Conservation (phyloP, 2,888 invertebrate species). For the Neria commutata region DNA sequence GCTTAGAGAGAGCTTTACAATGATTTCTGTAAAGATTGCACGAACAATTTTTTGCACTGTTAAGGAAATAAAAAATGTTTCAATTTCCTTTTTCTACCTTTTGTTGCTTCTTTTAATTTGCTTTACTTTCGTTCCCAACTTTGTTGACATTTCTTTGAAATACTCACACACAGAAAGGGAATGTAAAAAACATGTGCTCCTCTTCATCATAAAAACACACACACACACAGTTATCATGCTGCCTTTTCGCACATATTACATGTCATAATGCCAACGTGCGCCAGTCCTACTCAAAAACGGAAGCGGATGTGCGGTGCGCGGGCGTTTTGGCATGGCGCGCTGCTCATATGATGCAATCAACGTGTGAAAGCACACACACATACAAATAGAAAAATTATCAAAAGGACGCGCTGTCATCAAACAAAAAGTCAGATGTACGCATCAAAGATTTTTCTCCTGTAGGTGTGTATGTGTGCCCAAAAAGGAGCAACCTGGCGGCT, state of each 20-base stretch:
- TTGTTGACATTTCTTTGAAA: conserved; percentile 31
- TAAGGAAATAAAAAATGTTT: conserved; percentile 4
- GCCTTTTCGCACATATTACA: conserved; percentile 22
- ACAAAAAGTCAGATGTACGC: neutral
- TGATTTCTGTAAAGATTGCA: no score
- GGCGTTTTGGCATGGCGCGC: neutral
- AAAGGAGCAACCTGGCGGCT: conserved; percentile 21
- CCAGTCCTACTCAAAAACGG: conserved; percentile 17
- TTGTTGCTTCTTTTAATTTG: neutral
- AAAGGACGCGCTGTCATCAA: conserved; percentile 5
- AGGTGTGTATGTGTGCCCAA: neutral
- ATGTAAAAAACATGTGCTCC: conserved; percentile 1
- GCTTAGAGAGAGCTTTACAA: no score
- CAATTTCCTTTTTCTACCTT: conserved; percentile 9
- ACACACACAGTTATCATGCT: neutral
- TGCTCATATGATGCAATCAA: neutral
- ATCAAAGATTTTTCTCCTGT: no score
- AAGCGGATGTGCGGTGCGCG: conserved; percentile 19
- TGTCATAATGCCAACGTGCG: no score
- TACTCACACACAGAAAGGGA: conserved; percentile 18
- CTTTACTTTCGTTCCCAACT: conserved; percentile 32
- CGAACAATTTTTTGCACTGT: no score
- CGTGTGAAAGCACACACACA: neutral
- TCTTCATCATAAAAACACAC: conserved; percentile 1
- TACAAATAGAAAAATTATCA: conserved; percentile 16